Percentiles rank a stretch among this genome's conserved stretches.
These are phyloP conservation scores for Aratinga solstitialis DNA, from an alignment of 2,797 vertebrate genomes.

Conservation along the genomic window DNA sequence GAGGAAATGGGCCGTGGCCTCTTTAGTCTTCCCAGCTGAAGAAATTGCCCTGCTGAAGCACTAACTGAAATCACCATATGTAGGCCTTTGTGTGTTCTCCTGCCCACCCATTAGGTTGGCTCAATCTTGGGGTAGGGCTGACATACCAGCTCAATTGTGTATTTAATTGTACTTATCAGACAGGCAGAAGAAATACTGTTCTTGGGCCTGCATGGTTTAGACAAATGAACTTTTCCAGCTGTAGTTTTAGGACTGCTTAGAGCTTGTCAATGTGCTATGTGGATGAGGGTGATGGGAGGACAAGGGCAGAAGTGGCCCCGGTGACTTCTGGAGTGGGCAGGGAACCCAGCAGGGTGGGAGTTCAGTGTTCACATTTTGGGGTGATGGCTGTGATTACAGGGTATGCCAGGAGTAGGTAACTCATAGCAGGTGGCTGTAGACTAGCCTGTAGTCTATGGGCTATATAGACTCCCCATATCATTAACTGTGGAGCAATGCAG, in stretches of 20 bases:
- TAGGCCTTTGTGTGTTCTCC: conserved; percentile 10
- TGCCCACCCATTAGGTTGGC: background rate
- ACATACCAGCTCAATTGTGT: conserved; percentile 10
- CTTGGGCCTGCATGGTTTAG: background rate
- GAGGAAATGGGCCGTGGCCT: background rate
- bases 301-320: background rate
- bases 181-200: background rate
- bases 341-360: background rate
- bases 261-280: accelerated
- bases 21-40: conserved; percentile 27
- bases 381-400: background rate
- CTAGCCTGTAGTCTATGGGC: background rate
- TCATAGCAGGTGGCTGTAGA: background rate
- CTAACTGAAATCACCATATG: conserved; percentile 23
- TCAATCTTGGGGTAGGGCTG: background rate
- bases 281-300: background rate
- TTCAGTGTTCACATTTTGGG: background rate
- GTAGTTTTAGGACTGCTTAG: background rate
- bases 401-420: background rate
- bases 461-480: background rate
- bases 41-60: conserved; percentile 20
- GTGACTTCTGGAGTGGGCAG: background rate
- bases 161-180: conserved; percentile 46
- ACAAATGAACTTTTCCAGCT: background rate
- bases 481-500: background rate